Percentiles rank a stretch among this genome's conserved stretches.
phyloP scores from a whole-genome alignment of 2,113 vertebrate genomes.

The Cochlearius cochlearius region DNA sequence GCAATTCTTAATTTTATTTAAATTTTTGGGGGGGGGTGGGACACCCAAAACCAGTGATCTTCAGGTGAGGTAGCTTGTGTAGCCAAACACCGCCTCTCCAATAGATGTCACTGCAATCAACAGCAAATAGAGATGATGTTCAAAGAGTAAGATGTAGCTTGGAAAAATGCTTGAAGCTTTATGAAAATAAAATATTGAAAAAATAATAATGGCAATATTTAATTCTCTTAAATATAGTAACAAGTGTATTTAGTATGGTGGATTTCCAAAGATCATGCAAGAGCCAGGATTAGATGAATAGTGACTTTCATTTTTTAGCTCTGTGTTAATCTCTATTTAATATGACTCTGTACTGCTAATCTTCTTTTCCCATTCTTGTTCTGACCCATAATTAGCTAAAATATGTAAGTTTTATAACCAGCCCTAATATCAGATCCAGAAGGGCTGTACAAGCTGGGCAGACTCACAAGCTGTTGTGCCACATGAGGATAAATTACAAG shows the following conservation, averaged over 20 bases:
- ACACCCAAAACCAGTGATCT: background rate
- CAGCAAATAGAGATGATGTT: slow-evolving; percentile 42
- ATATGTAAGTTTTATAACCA: background rate
- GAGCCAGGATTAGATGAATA: background rate
- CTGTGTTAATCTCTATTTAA: slow-evolving; percentile 33
- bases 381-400: slow-evolving; percentile 44
- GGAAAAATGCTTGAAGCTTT: background rate
- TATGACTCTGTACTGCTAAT: slow-evolving; percentile 23
- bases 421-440: background rate
- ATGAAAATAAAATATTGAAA: background rate
- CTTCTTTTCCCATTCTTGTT: slow-evolving; percentile 10
- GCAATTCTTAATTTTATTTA: background rate
- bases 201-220: background rate
- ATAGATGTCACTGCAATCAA: slow-evolving; percentile 79
- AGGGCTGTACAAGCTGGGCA: background rate
- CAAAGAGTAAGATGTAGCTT: background rate
- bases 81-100: slow-evolving; percentile 62
- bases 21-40: accelerated
- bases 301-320: slow-evolving; percentile 23
- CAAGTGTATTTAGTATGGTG: background rate
- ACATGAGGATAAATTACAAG: background rate
- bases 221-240: background rate
- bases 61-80: background rate
- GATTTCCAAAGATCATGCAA: background rate
- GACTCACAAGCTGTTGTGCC: background rate